These are phyloP conservation scores for Drosophila melanogaster DNA, from an alignment of 1,140 invertebrate genomes.

Conservation along the genomic window DNA sequence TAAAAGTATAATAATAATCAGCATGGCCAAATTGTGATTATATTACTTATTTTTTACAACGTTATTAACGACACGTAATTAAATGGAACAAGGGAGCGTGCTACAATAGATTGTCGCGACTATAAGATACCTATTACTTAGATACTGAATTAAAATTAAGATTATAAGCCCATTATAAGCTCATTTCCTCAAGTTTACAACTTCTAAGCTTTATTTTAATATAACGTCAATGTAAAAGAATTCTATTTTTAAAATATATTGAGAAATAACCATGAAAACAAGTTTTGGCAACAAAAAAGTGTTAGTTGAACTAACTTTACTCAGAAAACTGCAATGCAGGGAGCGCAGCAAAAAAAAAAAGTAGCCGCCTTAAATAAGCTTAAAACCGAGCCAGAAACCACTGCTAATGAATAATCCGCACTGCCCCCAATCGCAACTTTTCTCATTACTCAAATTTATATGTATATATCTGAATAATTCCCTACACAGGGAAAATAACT, in stretches of 20 bases:
- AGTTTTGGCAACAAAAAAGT: constrained; percentile 3
- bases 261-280: background rate
- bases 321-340: constrained; percentile 22
- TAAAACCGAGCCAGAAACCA: constrained; percentile 8
- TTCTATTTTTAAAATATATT: no score
- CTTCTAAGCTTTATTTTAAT: background rate
- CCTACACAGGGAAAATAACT: constrained; percentile 14
- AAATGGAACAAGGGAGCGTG: background rate
- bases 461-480: constrained; percentile 23
- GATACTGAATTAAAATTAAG: no score
- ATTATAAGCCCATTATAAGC: no score
- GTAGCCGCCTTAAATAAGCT: background rate
- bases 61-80: background rate
- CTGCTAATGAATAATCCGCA: constrained; percentile 54
- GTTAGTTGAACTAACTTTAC: constrained; percentile 16
- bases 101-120: background rate
- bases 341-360: constrained; percentile 2
- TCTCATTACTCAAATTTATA: constrained; percentile 50
- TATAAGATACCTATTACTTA: background rate
- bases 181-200: no score
- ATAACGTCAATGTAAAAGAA: no score
- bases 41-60: background rate
- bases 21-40: background rate
- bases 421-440: constrained; percentile 42
- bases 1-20: background rate